These are phyloP conservation scores for Okapia johnstoni DNA, from an alignment of 2,113 vertebrate species.

Conservation along the genomic window DNA sequence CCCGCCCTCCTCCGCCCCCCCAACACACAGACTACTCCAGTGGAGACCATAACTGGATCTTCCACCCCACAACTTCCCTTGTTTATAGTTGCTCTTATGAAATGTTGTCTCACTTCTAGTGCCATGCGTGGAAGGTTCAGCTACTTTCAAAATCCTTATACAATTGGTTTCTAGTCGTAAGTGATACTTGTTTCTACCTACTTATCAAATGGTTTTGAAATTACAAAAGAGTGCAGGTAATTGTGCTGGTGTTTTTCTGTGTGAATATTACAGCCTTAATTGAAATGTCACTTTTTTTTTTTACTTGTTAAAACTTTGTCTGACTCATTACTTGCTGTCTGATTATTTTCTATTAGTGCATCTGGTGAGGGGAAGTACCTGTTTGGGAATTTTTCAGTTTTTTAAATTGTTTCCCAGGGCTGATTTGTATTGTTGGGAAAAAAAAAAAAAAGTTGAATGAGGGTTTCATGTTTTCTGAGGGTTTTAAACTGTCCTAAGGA, in stretches of 20 bases:
- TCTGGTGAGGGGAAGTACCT: neutral
- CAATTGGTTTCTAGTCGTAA: neutral
- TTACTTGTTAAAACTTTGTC: neutral
- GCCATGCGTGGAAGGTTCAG: neutral
- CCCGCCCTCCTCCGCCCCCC: too few relatives aligned
- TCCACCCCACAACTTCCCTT: neutral
- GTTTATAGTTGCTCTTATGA: neutral
- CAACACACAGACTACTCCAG: neutral
- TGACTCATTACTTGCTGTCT: neutral
- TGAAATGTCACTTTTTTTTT: neutral
- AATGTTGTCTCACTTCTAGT: neutral
- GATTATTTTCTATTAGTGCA: neutral
- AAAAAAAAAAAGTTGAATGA: neutral
- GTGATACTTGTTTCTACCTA: neutral
- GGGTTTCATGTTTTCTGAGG: neutral
- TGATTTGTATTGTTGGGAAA: neutral
- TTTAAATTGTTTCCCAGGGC: neutral
- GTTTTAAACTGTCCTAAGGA: neutral
- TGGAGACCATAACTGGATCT: neutral
- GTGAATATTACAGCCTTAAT: slow-evolving; percentile 25
- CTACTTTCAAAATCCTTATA: slow-evolving; percentile 33
- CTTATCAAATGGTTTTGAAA: slow-evolving; percentile 43
- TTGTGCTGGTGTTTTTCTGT: neutral
- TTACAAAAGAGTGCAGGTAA: neutral
- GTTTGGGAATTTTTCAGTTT: slow-evolving; percentile 17